Conservation (phyloP, 2,888 invertebrate species). For the Pollenia amentaria region DNA sequence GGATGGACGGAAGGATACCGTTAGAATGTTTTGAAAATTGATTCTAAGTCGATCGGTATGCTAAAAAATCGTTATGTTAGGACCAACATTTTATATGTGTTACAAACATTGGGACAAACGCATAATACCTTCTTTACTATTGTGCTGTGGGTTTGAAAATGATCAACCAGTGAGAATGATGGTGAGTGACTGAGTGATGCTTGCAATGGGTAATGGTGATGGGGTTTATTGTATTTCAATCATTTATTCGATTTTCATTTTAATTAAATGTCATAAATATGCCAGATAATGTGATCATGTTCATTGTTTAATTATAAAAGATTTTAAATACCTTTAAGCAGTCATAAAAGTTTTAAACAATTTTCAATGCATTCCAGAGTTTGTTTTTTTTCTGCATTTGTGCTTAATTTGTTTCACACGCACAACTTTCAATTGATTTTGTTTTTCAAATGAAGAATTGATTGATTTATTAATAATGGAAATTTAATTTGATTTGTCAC, state of each 20-base stretch:
- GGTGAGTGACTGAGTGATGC: background rate
- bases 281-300: conserved; percentile 2
- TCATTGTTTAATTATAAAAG: conserved; percentile 8
- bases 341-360: background rate
- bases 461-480: conserved; percentile 27
- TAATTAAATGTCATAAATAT: conserved; percentile 32
- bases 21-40: no score
- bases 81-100: no score
- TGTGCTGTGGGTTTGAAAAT: background rate
- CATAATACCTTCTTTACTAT: no score
- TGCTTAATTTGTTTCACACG: conserved; percentile 20
- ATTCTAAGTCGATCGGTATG: no score
- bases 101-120: no score
- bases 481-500: conserved; percentile 36
- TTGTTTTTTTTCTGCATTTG: background rate
- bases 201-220: background rate
- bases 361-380: background rate
- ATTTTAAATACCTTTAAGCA: background rate
- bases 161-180: background rate
- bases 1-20: no score
- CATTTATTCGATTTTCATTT: conserved; percentile 12
- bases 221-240: background rate
- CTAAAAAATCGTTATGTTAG: no score
- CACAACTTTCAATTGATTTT: conserved; percentile 13
- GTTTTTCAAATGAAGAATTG: background rate